These are phyloP conservation scores for Acronicta leporina DNA, from an alignment of 2,888 invertebrate genomes.

Conservation along the genomic window DNA sequence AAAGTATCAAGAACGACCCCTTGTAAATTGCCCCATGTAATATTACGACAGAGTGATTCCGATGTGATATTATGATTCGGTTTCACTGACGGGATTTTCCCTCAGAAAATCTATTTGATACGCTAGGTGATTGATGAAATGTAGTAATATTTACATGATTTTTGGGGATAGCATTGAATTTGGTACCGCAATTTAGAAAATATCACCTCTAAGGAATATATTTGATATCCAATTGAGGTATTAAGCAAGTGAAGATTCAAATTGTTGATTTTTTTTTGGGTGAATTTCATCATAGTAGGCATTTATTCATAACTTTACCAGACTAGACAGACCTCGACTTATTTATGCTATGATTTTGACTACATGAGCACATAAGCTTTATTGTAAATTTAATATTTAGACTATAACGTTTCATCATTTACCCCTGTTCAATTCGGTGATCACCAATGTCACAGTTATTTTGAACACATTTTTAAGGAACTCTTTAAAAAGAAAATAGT, in stretches of 20 bases:
- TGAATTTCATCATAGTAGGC: too few species aligned
- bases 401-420: too few species aligned
- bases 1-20: constrained; percentile 36
- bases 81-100: constrained; percentile 22
- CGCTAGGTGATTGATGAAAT: constrained; percentile 17
- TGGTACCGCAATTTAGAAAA: background rate
- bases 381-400: too few species aligned
- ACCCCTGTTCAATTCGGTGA: too few species aligned
- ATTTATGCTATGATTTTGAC: too few species aligned
- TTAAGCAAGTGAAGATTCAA: too few species aligned
- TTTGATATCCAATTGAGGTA: too few species aligned
- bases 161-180: background rate
- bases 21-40: constrained; percentile 40
- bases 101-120: constrained; percentile 27
- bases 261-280: too few species aligned
- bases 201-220: background rate
- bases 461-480: background rate
- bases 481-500: too few species aligned
- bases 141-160: constrained; percentile 7
- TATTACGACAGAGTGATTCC: constrained; percentile 28
- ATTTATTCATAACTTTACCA: too few species aligned
- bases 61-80: constrained; percentile 34
- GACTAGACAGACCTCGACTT: too few species aligned
- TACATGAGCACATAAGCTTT: too few species aligned
- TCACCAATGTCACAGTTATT: background rate